A percentile compares a stretch with the other conserved stretches of the same genome.
phyloP scores from a whole-genome alignment of 2,888 invertebrate genomes.

The Operophtera brumata region DNA sequence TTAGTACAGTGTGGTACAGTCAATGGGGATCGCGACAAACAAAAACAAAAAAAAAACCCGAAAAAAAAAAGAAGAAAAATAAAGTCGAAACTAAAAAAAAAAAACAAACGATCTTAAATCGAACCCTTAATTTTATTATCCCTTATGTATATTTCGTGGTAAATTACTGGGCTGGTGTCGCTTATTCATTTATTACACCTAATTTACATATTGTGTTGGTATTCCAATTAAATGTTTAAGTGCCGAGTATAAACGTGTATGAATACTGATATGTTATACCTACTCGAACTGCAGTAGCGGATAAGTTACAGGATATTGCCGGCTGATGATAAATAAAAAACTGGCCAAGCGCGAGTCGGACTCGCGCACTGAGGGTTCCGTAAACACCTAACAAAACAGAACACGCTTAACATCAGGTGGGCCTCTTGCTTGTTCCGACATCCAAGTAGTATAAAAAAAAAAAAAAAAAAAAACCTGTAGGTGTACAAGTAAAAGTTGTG shows the following conservation, averaged over 20 bases:
- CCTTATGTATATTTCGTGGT: conserved; percentile 8
- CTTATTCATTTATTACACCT: conserved; percentile 25
- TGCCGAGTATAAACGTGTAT: conserved; percentile 29
- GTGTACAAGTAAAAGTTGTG: too few relatives aligned
- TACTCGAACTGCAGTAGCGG: conserved; percentile 32
- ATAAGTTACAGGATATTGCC: conserved; percentile 33
- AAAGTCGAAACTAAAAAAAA: not conserved
- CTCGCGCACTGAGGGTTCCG: too few relatives aligned
- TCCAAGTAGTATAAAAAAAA: too few relatives aligned
- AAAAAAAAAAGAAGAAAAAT: not conserved
- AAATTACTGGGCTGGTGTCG: conserved; percentile 12
- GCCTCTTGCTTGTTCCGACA: too few relatives aligned
- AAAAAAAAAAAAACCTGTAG: too few relatives aligned
- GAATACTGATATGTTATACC: conserved; percentile 19
- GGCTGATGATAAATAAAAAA: conserved; percentile 16
- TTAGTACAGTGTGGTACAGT: too few relatives aligned
- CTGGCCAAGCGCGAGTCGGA: too few relatives aligned
- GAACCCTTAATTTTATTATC: conserved; percentile 16
- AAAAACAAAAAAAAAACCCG: too few relatives aligned
- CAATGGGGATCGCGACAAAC: too few relatives aligned
- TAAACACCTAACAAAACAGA: too few relatives aligned
- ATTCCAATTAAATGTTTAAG: conserved; percentile 38
- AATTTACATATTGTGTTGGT: conserved; percentile 33
- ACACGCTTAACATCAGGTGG: too few relatives aligned
- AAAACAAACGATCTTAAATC: not conserved